A percentile compares a stretch with the other conserved stretches of the same genome.
Conservation (phyloP, 2,888 invertebrate species). For the Apoda limacodes region DNA sequence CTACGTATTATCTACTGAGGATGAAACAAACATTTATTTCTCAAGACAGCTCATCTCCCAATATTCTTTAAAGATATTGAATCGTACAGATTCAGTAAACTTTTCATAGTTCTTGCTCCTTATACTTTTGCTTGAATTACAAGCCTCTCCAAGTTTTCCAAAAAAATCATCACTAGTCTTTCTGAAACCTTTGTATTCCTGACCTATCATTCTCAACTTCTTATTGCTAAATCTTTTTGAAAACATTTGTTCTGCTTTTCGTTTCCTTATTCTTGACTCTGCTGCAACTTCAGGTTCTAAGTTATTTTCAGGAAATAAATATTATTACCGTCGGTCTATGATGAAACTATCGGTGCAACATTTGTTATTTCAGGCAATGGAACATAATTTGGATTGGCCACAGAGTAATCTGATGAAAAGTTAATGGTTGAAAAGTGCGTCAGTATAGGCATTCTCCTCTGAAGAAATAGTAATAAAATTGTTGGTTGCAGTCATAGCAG, state of each 20-base stretch:
- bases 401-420: constrained; percentile 13
- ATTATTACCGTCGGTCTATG: constrained; percentile 5
- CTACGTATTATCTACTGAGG: no score
- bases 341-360: constrained; percentile 8
- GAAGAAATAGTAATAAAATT: no score
- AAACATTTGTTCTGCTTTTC: no score
- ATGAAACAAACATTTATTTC: no score
- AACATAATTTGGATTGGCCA: constrained; percentile 10
- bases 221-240: no score
- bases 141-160: constrained; percentile 8
- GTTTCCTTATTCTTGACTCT: constrained; percentile 8
- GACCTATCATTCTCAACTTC: no score
- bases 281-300: constrained; percentile 3
- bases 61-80: constrained; percentile 12
- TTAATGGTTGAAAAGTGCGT: no score
- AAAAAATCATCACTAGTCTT: no score
- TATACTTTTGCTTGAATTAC: constrained; percentile 5
- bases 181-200: no score
- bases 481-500: no score
- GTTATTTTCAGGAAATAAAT: constrained; percentile 4
- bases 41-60: no score
- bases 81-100: constrained; percentile 11
- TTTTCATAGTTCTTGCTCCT: constrained; percentile 10
- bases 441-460: no score
- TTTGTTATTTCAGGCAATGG: constrained; percentile 13